Base-by-base conservation (phyloP, 2,797 vertebrate genomes). In the Catostomus latipinnis region DNA sequence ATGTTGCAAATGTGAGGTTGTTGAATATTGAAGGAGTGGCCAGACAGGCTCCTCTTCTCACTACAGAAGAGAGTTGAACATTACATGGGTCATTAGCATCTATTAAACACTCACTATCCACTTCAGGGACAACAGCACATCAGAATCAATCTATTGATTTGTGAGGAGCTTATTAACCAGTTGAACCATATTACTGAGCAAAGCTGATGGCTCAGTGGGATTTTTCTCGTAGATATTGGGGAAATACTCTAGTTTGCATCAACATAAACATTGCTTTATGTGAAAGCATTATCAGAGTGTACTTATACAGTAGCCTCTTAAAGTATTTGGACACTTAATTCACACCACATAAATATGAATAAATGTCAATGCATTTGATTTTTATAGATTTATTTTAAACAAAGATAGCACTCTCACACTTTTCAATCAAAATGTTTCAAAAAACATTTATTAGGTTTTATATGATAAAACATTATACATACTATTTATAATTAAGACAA, bases 71-170 rank as follows among this genome's bases (percentile, higher is more conserved):
- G 69, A 52, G 56, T 2, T 4, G 8, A 71, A 76, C 57, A 76
- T 74, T 73, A 70, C 18, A 81, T 14, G 63, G 34, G 13, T 56
- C 57, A 71, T 80, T 80, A 83, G 60, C 43, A 54, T 77, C 43
- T 69, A 49, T 81, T 65, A 76, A 73, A 80, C 52, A 76, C 8
- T 34, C 49, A 57, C 62, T 81, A 4, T 58, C 11, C 46, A 71
- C 65, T 70, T 65, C 67, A 63, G 50, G 71, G 48, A 34, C 70
- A 52, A 58, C 62, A 63, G 45, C 16, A 62, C 72, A 74, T 83
- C 72, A 63, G 65, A 79, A 81, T 69, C 72, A 82, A 73, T 81
- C 50, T 76, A 83, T 78, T 76, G 75, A 81, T 84, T 57, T 82
- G 61, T 67, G 9, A 52, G 46, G 34, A 60, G 81, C 71, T 76